These are phyloP conservation scores for Solen grandis DNA, from an alignment of 1,140 invertebrate genomes.

Conservation along the genomic window DNA sequence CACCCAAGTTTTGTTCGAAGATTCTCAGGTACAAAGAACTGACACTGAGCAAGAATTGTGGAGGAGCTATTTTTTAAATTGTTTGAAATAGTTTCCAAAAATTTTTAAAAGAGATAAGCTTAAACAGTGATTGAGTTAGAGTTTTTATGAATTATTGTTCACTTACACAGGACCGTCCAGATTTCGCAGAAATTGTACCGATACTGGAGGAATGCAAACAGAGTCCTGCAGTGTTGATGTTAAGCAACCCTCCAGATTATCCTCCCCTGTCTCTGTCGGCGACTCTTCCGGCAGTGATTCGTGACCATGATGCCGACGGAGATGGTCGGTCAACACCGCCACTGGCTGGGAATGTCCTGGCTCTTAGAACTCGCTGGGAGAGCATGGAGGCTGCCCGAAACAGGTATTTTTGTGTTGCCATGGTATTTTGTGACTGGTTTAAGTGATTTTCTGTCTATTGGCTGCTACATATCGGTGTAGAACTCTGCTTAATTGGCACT, in stretches of 20 bases:
- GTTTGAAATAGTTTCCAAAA: too few relatives aligned
- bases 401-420: conserved; percentile 58
- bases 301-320: conserved; percentile 66
- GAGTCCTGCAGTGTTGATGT: conserved; percentile 70
- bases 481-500: too few relatives aligned
- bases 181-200: conserved; percentile 80
- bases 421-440: background rate
- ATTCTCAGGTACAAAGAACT: too few relatives aligned
- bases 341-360: conserved; percentile 76
- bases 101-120: too few relatives aligned
- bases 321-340: conserved; percentile 73
- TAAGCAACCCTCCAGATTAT: conserved; percentile 66
- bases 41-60: too few relatives aligned
- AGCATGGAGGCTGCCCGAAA: conserved; percentile 73
- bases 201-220: conserved; percentile 78
- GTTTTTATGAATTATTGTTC: too few relatives aligned
- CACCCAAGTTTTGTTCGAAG: too few relatives aligned
- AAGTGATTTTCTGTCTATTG: too few relatives aligned
- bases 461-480: too few relatives aligned
- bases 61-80: too few relatives aligned
- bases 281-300: conserved; percentile 65
- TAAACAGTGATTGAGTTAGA: too few relatives aligned
- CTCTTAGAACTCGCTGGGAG: conserved; percentile 79
- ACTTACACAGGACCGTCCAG: conserved; percentile 75
- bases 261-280: conserved; percentile 45